phyloP scores from a whole-genome alignment of 2,888 invertebrate genomes.

The Torymus texanus region DNA sequence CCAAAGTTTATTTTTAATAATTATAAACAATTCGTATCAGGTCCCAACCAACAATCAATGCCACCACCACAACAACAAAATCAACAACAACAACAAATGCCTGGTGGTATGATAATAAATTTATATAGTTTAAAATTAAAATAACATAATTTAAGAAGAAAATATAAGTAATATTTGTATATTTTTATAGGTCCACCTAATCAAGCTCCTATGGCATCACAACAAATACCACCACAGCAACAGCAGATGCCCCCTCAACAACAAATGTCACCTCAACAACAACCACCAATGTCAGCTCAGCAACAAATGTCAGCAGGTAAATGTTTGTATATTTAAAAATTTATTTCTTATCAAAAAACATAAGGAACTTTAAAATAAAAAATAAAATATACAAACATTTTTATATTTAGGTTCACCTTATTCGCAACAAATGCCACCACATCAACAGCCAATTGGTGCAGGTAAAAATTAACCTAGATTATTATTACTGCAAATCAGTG shows the following conservation, averaged over 20 bases:
- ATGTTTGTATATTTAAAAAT: too few relatives aligned
- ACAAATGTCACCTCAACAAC: slow-evolving; percentile 60
- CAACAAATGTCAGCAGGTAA: slow-evolving; percentile 61
- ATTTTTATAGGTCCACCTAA: slow-evolving; percentile 19
- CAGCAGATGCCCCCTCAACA: slow-evolving; percentile 62
- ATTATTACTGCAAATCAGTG: background rate
- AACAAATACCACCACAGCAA: slow-evolving; percentile 61
- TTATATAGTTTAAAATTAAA: too few relatives aligned
- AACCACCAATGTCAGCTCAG: slow-evolving; percentile 58
- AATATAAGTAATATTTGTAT: too few relatives aligned
- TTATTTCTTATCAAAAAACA: too few relatives aligned
- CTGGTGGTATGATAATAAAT: slow-evolving; percentile 4
- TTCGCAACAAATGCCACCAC: slow-evolving; percentile 45
- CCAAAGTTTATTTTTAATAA: background rate
- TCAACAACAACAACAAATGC: slow-evolving; percentile 41
- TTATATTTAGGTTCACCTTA: slow-evolving; percentile 42
- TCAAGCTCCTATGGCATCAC: slow-evolving; percentile 58
- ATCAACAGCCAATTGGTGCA: slow-evolving; percentile 41
- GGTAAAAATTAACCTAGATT: slow-evolving; percentile 30
- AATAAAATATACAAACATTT: background rate
- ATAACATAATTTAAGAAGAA: too few relatives aligned
- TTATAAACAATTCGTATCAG: background rate
- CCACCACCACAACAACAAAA: slow-evolving; percentile 51
- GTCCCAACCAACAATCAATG: slow-evolving; percentile 59
- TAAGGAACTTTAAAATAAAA: background rate